A percentile compares a stretch with the other conserved stretches of the same genome.
phyloP scores from a whole-genome alignment of 2,888 invertebrate species.

The Yponomeuta plumbellus region DNA sequence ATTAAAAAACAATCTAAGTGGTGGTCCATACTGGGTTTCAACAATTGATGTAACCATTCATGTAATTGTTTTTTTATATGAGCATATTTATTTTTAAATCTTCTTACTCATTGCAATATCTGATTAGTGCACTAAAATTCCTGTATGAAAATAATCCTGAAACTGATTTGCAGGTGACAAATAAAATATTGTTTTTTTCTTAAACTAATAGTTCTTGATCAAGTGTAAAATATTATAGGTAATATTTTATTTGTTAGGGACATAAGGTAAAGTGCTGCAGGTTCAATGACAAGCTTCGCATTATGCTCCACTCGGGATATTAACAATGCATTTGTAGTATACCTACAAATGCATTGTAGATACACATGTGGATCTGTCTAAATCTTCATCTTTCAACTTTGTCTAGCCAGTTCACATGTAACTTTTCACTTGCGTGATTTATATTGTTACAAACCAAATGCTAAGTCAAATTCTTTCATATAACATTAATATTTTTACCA shows the following conservation, averaged over 20 bases:
- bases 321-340: conserved; percentile 11
- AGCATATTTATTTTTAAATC: conserved; percentile 37
- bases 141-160: conserved; percentile 30
- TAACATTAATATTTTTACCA: conserved; percentile 75
- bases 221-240: conserved; percentile 70
- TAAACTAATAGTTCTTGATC: conserved; percentile 43
- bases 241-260: conserved; percentile 66
- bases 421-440: conserved; percentile 45
- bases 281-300: conserved; percentile 59
- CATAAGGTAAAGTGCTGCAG: conserved; percentile 70
- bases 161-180: neutral
- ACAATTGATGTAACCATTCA: conserved; percentile 22
- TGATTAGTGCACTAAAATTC: conserved; percentile 37
- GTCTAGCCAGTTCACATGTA: conserved; percentile 39
- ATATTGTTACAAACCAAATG: conserved; percentile 65
- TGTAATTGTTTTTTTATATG: conserved; percentile 40
- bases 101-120: conserved; percentile 37
- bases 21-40: conserved; percentile 18
- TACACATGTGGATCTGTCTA: conserved; percentile 4
- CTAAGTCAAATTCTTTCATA: conserved; percentile 73
- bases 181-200: conserved; percentile 27
- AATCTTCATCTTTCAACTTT: neutral
- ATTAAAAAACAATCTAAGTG: conserved; percentile 37
- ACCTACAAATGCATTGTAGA: too few relatives aligned
- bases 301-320: conserved; percentile 26